Base-by-base conservation (phyloP, 1,140 invertebrate species). In the Drosophila nebulosa region DNA sequence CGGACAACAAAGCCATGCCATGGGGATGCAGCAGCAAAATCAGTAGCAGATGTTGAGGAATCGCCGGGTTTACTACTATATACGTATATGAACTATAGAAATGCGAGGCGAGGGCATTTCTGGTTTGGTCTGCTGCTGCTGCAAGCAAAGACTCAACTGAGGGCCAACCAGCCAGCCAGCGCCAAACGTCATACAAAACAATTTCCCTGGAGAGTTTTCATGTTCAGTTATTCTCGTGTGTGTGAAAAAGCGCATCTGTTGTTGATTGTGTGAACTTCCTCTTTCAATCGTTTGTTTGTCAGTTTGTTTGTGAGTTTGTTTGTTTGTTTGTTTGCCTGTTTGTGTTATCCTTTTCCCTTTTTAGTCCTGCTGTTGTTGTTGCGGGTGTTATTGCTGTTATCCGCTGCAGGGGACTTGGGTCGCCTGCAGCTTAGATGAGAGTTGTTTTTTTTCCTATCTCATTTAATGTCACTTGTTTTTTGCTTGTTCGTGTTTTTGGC, bases 191-290 rank as follows among this genome's bases (percentile, higher is more conserved):
- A 78, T 69, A 86, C 81, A 85, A 86, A 86, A 86, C 81, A 81
- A 86, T 85, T 85, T 86, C 83, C 81, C 81, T 88, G 81, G 74
- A 86, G 81, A 81, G 80, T 77, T 84, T 84, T 66, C 83, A 78
- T 81, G 83, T 85, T 85, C 81, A 88, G 81, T 86, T 85, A 80
- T 80, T 86, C 16, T 46, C 81, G 81, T 80, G 86, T 80, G 86
- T 85, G 81, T 86, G 81, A 85, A 85, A 85, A 85, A 85, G 81
- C 81, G 81, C 81, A 85, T 86, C 81, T 85, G 81, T 72, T 85
- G 81, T 85, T 85, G 81, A 85, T 85, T 88, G 81, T 88, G 81
- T 86, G 83, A 81, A 81, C 81, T 85, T 85, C 81, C 81, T 85
- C n/a, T 46, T 86, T 85, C 83, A 85, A 85, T 86, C 81, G 83